Evolutionary conservation across 2,888 invertebrate genomes (phyloP).

Genomic region (Caenorhabditis sinica): DNA sequence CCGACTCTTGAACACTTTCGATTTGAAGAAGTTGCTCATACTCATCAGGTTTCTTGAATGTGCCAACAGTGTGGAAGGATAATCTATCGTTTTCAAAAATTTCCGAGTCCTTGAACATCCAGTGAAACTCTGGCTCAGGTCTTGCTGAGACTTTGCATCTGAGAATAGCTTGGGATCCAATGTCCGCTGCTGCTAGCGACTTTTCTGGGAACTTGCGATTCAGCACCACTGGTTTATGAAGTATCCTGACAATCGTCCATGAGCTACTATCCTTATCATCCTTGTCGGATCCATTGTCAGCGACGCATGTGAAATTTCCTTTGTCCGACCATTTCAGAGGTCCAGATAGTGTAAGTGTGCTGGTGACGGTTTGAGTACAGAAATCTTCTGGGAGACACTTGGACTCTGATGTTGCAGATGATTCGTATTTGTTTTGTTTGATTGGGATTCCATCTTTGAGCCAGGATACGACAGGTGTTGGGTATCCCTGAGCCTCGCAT

Average conservation of each 20-base stretch:
- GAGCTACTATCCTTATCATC: conserved; percentile 49
- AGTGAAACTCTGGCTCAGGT: conserved; percentile 81
- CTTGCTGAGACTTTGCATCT: conserved; percentile 79
- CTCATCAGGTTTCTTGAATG: conserved; percentile 72
- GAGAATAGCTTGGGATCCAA: conserved; percentile 67
- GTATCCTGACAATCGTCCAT: conserved; percentile 74
- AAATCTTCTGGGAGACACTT: conserved; percentile 73
- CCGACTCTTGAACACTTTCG: conserved; percentile 84
- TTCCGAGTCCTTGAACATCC: conserved; percentile 73
- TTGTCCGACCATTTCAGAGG: conserved; percentile 91
- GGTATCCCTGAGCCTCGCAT: conserved; percentile 82
- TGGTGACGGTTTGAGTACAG: conserved; percentile 70
- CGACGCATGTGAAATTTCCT: conserved; percentile 95
- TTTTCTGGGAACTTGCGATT: conserved; percentile 75
- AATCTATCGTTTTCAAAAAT: conserved; percentile 68
- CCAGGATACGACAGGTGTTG: conserved; percentile 79
- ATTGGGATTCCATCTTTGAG: conserved; percentile 77
- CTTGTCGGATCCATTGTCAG: conserved; percentile 89
- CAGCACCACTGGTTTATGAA: conserved; percentile 80
- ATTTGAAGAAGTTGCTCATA: conserved; percentile 73
- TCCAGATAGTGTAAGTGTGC: conserved; percentile 71
- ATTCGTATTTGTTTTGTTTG: conserved; percentile 32
- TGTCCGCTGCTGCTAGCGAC: conserved; percentile 78
- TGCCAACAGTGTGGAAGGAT: conserved; percentile 65
- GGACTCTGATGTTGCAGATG: conserved; percentile 42